These are phyloP conservation scores for Nomia melanderi DNA, from an alignment of 1,140 invertebrate species.

Conservation along the genomic window DNA sequence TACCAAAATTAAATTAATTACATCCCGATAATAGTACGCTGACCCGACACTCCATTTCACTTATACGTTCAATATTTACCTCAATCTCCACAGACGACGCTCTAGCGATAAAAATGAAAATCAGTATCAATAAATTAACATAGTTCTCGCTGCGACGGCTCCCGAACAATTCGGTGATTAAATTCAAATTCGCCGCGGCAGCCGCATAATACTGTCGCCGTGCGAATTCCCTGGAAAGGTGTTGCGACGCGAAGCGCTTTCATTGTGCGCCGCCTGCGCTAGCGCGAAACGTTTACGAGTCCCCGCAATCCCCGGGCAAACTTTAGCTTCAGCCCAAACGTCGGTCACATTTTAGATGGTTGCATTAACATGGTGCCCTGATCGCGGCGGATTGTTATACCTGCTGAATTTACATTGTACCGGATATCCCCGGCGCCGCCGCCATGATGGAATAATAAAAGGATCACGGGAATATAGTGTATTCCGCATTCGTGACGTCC, in stretches of 20 bases:
- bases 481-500: constrained; percentile 59
- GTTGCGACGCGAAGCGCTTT: neutral
- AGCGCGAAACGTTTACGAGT: neutral
- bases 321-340: neutral
- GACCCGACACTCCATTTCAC: too few species aligned
- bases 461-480: constrained; percentile 24
- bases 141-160: too few species aligned
- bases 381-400: constrained; percentile 44
- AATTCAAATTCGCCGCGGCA: neutral
- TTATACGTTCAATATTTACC: too few species aligned
- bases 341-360: neutral
- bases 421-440: constrained; percentile 6
- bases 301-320: neutral
- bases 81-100: too few species aligned
- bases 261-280: too few species aligned
- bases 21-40: too few species aligned
- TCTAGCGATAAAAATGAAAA: too few species aligned
- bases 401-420: constrained; percentile 57
- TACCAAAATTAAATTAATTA: too few species aligned
- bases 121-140: too few species aligned
- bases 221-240: neutral
- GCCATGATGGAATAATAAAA: constrained; percentile 58
- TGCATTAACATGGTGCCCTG: constrained; percentile 21
- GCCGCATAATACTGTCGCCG: neutral
- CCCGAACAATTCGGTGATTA: neutral